Percentiles rank a stretch among this genome's conserved stretches.
phyloP scores from a whole-genome alignment of 2,797 vertebrate species.

The Arctocebus calabarensis region DNA sequence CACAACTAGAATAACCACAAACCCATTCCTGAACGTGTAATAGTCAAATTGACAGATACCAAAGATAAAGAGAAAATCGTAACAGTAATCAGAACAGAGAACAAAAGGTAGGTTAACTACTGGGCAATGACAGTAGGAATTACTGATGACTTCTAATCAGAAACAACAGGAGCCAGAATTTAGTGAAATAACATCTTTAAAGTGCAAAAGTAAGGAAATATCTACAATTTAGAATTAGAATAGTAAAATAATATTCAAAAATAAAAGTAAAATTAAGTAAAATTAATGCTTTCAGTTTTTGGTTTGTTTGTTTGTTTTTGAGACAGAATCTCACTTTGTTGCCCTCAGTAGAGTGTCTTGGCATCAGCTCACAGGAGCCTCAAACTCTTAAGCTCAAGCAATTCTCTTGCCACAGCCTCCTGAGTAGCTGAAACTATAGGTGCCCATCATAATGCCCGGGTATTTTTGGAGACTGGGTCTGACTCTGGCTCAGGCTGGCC shows the following conservation, averaged over 20 bases:
- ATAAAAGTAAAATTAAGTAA: neutral
- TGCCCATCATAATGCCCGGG: no score
- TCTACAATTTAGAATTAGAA: slow-evolving; percentile 12
- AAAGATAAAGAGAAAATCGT: slow-evolving; percentile 18
- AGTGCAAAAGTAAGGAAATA: neutral
- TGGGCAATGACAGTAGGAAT: neutral
- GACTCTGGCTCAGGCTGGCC: no score
- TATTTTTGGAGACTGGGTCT: no score
- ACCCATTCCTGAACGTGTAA: neutral
- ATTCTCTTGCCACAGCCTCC: no score
- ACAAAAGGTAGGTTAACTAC: neutral
- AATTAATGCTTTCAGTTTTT: neutral
- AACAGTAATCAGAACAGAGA: slow-evolving; percentile 16
- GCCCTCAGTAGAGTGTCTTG: no score
- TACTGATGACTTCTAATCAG: neutral
- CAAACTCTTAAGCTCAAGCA: no score
- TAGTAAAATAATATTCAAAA: neutral
- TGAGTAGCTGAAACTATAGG: no score
- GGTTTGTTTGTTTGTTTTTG: no score
- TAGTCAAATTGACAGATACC: neutral
- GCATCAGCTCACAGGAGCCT: no score
- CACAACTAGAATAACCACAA: neutral
- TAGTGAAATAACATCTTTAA: neutral
- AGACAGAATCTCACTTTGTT: no score
- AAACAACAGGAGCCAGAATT: neutral